Base-by-base conservation (phyloP, 1,140 invertebrate species). In the Brachionus sp. region DNA sequence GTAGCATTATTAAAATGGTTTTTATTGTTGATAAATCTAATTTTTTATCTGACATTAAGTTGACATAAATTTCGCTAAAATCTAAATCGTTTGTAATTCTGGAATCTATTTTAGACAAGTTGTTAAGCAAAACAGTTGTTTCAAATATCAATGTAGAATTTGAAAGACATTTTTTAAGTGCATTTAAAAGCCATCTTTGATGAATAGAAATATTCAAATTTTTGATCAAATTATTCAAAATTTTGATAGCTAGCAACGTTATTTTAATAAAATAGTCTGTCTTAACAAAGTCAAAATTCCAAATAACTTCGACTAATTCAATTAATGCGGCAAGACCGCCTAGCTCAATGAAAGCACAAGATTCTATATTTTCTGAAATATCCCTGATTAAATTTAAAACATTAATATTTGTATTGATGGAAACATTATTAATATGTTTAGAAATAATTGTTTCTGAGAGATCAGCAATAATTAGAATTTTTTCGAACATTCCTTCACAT, bases 261-360 rank as follows among this genome's bases (percentile, higher is more conserved):
- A 73, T 5, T 44, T 73, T 35, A n/a, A 39, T 23, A n/a, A 42
- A 39, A 23, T 16, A 37, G 9, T 39, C 68, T 16, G 16, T 6
- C n/a, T 39, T 73, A 19, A 16, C 37, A 23, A 46, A 46, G 10
- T 75, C 23, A 3, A 75, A 75, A 75, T 13, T 44, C 39, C 39
- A 46, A n/a, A 75, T 44, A n/a, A 75, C 10, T 75, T 75, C 39
- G 4, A 75, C 25, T 75, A 75, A 46, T 46, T 75, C 70, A 75
- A 10, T 25, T 35, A 75, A 19, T 10, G 70, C 16, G 5, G 16
- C 19, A 23, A 46, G n/a, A 12, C 66, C 66, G 37, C 66, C 66
- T 19, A 39, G 66, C 39, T 70, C 35, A 0, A 39, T 70, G 35
- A 70, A 39, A 1, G 39, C 6, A 37, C 16, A 19, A 39, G 37